These are phyloP conservation scores for Stichopus chloronotus DNA, from an alignment of 35 echinoderm and acorn worm species.

Conservation along the genomic window DNA sequence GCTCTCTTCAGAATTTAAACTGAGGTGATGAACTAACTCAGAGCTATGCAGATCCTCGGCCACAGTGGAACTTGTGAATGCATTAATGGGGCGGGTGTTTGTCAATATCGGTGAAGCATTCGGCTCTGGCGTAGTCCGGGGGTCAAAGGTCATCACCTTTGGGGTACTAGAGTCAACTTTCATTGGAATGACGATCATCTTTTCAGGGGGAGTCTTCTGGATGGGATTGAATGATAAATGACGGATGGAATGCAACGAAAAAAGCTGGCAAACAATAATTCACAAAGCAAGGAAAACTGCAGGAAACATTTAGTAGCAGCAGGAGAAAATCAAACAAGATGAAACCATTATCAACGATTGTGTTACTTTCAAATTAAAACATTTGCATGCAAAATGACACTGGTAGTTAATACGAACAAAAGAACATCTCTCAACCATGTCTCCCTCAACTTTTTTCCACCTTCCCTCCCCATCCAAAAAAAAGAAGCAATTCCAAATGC, in stretches of 20 bases:
- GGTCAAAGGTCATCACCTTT: slow-evolving; percentile 63
- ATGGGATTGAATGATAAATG: slow-evolving; percentile 1
- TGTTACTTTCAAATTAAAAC: too few species aligned
- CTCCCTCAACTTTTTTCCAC: too few species aligned
- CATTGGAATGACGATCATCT: slow-evolving; percentile 31
- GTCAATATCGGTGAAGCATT: slow-evolving; percentile 80
- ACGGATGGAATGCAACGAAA: neutral
- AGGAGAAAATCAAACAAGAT: too few species aligned
- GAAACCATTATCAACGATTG: too few species aligned
- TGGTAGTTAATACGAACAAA: too few species aligned
- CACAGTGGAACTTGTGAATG: neutral
- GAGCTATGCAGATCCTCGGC: neutral
- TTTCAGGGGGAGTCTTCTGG: slow-evolving; percentile 72
- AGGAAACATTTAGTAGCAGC: too few species aligned
- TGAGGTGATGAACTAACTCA: slow-evolving; percentile 9
- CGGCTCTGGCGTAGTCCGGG: slow-evolving; percentile 67
- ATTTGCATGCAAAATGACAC: too few species aligned
- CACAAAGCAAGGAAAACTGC: neutral
- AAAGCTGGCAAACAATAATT: neutral
- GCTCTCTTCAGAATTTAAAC: slow-evolving; percentile 26
- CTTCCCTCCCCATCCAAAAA: too few species aligned
- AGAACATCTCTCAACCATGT: too few species aligned
- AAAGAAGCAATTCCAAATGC: too few species aligned
- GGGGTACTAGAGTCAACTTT: slow-evolving; percentile 84
- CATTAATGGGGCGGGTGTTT: neutral